Evolutionary conservation across 2,797 vertebrate genomes (phyloP).

Genomic region (Labeo calbasu): DNA sequence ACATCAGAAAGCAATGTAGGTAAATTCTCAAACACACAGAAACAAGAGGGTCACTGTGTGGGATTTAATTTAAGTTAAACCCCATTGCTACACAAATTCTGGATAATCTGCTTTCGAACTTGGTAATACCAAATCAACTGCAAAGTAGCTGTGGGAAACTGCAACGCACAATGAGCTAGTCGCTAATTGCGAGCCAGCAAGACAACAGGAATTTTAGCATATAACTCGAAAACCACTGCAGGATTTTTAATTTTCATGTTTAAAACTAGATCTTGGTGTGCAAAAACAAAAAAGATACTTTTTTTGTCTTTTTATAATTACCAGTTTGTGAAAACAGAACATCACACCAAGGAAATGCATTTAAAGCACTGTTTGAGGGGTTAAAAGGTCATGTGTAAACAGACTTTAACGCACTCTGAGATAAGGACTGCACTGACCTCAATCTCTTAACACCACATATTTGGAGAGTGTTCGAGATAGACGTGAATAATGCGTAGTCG

Average conservation of each 20-base stretch:
- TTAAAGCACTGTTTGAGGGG: constrained; percentile 8
- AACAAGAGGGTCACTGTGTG: constrained; percentile 58
- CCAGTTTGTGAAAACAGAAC: not conserved
- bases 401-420: constrained; percentile 23
- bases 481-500: constrained; percentile 16
- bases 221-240: constrained; percentile 31
- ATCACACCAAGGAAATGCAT: not conserved
- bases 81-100: constrained; percentile 68
- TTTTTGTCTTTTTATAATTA: not conserved
- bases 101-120: constrained; percentile 78
- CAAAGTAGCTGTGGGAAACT: constrained; percentile 78
- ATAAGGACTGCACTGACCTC: constrained; percentile 42
- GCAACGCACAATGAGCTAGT: constrained; percentile 60
- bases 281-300: not conserved
- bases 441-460: constrained; percentile 28
- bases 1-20: constrained; percentile 39
- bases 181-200: constrained; percentile 64
- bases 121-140: constrained; percentile 72
- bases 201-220: constrained; percentile 63
- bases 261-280: not conserved
- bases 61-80: constrained; percentile 62
- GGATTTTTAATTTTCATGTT: constrained; percentile 15
- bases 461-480: constrained; percentile 39
- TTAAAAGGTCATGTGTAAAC: constrained; percentile 24
- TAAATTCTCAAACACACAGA: constrained; percentile 46